Percentiles rank a stretch among this genome's conserved stretches.
These are phyloP conservation scores for Caenorhabditis sp. DNA, from an alignment of 2,888 invertebrate species.

Conservation along the genomic window DNA sequence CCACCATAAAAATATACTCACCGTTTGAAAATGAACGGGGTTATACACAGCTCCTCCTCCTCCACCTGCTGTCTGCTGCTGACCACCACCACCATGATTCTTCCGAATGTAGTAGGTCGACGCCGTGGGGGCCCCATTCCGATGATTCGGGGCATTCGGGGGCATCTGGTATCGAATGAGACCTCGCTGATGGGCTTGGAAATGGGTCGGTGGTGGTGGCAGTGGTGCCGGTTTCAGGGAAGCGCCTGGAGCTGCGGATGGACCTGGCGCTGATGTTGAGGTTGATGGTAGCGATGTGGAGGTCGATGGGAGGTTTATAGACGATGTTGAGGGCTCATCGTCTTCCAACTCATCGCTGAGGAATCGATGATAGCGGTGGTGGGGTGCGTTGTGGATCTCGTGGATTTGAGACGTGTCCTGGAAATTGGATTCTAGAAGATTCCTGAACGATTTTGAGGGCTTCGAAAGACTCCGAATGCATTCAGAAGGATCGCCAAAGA, in stretches of 20 bases:
- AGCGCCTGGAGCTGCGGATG: no score
- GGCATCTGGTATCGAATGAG: background rate
- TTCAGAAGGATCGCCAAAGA: no score
- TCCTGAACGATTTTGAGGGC: background rate
- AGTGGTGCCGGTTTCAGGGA: no score
- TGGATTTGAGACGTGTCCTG: constrained; percentile 48
- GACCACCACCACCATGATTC: background rate
- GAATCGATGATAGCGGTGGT: no score
- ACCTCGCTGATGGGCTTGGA: background rate
- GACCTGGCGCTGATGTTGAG: no score
- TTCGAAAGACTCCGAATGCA: background rate
- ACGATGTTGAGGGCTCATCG: constrained; percentile 9
- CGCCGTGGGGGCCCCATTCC: no score
- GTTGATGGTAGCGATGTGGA: constrained; percentile 1
- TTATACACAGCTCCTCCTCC: constrained; percentile 14
- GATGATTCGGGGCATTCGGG: background rate
- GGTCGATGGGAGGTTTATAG: background rate
- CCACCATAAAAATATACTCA: no score
- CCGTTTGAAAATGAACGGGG: constrained; percentile 40
- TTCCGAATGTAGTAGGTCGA: constrained; percentile 37
- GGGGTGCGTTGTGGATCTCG: background rate
- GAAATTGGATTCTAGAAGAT: background rate
- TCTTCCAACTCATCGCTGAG: background rate
- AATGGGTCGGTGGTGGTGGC: background rate
- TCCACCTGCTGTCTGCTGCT: background rate